Evolutionary conservation across 2,797 vertebrate species (phyloP).

Genomic region (Remorina albescens): DNA sequence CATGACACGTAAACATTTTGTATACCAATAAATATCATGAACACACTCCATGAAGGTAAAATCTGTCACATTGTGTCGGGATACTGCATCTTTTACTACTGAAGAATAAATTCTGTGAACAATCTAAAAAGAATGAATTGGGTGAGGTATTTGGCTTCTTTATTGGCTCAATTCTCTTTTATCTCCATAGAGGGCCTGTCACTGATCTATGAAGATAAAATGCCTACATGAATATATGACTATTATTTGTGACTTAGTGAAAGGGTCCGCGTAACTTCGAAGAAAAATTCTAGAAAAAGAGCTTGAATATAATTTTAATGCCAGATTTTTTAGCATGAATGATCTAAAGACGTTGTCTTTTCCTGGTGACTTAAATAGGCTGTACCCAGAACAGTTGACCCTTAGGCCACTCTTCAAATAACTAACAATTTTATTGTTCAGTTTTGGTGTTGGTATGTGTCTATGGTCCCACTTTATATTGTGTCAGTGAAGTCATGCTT

Average conservation of each 20-base stretch:
- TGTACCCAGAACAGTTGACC: conserved; percentile 17
- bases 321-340: conserved; percentile 4
- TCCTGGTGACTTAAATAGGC: conserved; percentile 7
- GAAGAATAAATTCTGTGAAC: conserved; percentile 50
- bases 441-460: conserved; percentile 65
- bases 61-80: conserved; percentile 72
- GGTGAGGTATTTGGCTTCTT: conserved; percentile 14
- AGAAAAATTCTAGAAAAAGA: conserved; percentile 8
- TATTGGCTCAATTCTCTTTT: not conserved
- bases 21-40: conserved; percentile 66
- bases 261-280: not conserved
- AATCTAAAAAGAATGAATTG: conserved; percentile 29
- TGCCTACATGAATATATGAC: conserved; percentile 16
- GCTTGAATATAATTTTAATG: conserved; percentile 8
- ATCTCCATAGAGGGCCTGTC: conserved; percentile 8
- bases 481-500: conserved; percentile 32
- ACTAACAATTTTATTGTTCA: conserved; percentile 54
- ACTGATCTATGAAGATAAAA: conserved; percentile 15
- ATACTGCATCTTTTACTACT: conserved; percentile 86
- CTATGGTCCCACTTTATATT: conserved; percentile 61
- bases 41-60: conserved; percentile 61
- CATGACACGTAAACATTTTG: conserved; percentile 68
- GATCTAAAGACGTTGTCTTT: conserved; percentile 14
- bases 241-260: not conserved
- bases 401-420: conserved; percentile 30